These are phyloP conservation scores for Gastrophryne carolinensis DNA, from an alignment of 2,797 vertebrate species.

Conservation along the genomic window DNA sequence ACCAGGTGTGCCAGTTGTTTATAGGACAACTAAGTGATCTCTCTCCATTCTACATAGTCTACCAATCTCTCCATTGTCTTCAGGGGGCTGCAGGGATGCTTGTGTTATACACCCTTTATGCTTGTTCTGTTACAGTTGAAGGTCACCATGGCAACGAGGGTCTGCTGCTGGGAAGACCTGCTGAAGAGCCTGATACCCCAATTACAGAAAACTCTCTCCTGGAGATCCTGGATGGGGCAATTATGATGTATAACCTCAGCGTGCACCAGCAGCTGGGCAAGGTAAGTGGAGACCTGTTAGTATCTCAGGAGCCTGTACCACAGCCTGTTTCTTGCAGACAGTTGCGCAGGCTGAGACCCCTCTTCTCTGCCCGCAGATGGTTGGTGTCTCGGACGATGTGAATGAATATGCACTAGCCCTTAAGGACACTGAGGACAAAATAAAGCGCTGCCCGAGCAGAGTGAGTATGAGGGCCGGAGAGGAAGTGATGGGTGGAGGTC, in stretches of 20 bases:
- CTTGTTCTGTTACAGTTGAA: conserved; percentile 78
- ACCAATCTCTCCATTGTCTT: too few relatives aligned
- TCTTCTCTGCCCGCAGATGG: conserved; percentile 78
- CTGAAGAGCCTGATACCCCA: conserved; percentile 84
- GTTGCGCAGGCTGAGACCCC: too few relatives aligned
- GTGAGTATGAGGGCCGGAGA: conserved; percentile 55
- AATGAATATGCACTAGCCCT: conserved; percentile 91
- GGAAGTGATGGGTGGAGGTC: not conserved
- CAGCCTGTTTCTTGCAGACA: too few relatives aligned
- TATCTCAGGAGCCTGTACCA: not conserved
- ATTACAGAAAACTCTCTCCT: conserved; percentile 92
- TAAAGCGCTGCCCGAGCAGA: conserved; percentile 81
- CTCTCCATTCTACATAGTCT: too few relatives aligned
- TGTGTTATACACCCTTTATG: too few relatives aligned
- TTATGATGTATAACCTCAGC: conserved; percentile 98
- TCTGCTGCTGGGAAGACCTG: conserved; percentile 87
- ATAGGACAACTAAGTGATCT: too few relatives aligned
- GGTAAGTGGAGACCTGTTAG: conserved; percentile 67
- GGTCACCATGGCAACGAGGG: conserved; percentile 90
- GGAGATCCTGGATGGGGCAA: conserved; percentile 89
- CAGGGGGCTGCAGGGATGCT: too few relatives aligned
- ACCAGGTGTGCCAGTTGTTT: too few relatives aligned
- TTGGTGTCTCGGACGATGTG: conserved; percentile 94
- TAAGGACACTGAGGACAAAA: conserved; percentile 96
- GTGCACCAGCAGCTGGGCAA: conserved; percentile 98